These are phyloP conservation scores for Albula goreensis DNA, from an alignment of 2,113 vertebrate species.

Conservation along the genomic window DNA sequence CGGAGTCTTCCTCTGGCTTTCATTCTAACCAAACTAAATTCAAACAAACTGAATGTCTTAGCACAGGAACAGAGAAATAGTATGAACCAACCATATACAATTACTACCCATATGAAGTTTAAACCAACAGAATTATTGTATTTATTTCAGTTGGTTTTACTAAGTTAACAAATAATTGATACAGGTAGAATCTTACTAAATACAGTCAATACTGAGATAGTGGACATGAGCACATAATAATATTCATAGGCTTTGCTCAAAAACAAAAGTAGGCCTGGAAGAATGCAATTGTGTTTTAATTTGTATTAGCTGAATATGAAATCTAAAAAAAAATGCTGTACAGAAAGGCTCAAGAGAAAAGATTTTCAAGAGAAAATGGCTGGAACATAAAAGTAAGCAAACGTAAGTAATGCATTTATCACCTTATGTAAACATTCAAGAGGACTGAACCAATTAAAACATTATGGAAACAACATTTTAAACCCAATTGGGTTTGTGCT, in stretches of 20 bases:
- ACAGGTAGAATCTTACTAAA: neutral
- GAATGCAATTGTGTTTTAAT: too few species aligned
- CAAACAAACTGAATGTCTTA: too few species aligned
- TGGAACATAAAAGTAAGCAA: neutral
- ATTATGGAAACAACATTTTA: neutral
- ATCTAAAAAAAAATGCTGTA: neutral
- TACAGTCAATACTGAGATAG: neutral
- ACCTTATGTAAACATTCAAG: neutral
- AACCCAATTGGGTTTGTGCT: neutral
- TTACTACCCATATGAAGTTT: too few species aligned
- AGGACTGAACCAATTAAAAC: neutral
- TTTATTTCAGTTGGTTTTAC: too few species aligned
- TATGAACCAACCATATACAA: too few species aligned
- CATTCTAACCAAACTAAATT: too few species aligned
- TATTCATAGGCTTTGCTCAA: neutral
- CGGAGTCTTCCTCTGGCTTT: too few species aligned
- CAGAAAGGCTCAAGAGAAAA: neutral
- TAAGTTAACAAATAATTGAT: neutral
- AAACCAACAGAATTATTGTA: too few species aligned
- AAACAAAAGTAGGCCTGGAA: too few species aligned
- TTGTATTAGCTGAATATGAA: neutral
- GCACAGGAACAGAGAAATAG: too few species aligned
- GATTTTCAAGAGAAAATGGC: neutral
- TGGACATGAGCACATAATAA: neutral
- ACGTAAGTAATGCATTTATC: neutral